These are phyloP conservation scores for Axis porcinus DNA, from an alignment of 2,113 vertebrate species.

Conservation along the genomic window DNA sequence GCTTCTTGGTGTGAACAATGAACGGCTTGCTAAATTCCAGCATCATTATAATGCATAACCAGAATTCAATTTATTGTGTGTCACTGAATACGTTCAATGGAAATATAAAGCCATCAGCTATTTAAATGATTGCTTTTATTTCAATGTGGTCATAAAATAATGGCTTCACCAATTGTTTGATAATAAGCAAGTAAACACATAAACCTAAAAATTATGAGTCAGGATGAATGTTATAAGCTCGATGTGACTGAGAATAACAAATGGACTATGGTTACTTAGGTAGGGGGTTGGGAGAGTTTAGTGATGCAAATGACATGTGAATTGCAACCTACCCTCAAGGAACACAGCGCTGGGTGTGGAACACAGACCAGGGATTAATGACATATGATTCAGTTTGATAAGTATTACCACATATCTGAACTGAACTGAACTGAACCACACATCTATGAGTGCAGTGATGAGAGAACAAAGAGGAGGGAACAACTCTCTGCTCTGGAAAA, in stretches of 20 bases:
- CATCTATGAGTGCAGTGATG: background rate
- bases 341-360: background rate
- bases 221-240: background rate
- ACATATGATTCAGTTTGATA: background rate
- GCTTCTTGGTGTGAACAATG: background rate
- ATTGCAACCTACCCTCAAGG: background rate
- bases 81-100: background rate
- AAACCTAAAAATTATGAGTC: background rate
- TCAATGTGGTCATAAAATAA: background rate
- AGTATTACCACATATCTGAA: background rate
- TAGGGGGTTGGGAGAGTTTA: background rate
- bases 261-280: background rate
- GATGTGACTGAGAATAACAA: background rate
- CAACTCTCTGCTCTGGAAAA: background rate
- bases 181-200: background rate
- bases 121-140: background rate
- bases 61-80: background rate
- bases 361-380: background rate
- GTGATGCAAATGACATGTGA: background rate
- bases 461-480: background rate
- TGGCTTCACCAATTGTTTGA: background rate
- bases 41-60: background rate
- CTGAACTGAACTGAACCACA: background rate
- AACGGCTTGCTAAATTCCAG: background rate
- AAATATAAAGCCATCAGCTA: background rate